Percentiles rank a stretch among this genome's conserved stretches.
phyloP scores from a whole-genome alignment of 1,140 invertebrate species.

The Lepeophtheirus salmonis region DNA sequence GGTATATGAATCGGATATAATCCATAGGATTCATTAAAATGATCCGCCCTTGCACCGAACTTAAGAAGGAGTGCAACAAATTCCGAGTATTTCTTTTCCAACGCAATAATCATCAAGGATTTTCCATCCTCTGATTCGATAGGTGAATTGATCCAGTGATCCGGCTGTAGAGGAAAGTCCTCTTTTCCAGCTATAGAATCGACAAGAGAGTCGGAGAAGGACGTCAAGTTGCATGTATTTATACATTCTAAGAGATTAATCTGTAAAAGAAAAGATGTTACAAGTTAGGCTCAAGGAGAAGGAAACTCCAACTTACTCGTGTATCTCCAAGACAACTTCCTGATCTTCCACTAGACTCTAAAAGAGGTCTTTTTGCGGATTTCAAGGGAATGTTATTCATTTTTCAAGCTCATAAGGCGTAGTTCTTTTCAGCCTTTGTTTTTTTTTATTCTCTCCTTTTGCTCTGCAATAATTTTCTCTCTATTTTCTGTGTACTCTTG shows the following conservation, averaged over 20 bases:
- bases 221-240: not conserved
- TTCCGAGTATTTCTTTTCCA: not conserved
- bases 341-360: not conserved
- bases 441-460: not conserved
- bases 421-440: not conserved
- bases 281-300: not conserved
- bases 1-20: slow-evolving; percentile 5
- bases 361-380: not conserved
- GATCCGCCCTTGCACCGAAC: slow-evolving; percentile 1
- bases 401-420: not conserved
- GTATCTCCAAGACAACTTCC: slow-evolving; percentile 2
- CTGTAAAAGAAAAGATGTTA: not conserved
- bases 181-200: not conserved
- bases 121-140: slow-evolving; percentile 7
- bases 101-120: not conserved
- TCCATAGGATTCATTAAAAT: slow-evolving; percentile 3
- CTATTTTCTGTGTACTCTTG: not conserved
- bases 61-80: slow-evolving; percentile 1
- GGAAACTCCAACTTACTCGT: not conserved
- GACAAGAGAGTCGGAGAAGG: not conserved
- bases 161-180: not conserved
- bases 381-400: not conserved
- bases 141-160: slow-evolving; percentile 13
- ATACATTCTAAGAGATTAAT: slow-evolving; percentile 3
- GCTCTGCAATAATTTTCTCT: not conserved